phyloP scores from a whole-genome alignment of 2,113 vertebrate species.

The Grammomys surdaster region DNA sequence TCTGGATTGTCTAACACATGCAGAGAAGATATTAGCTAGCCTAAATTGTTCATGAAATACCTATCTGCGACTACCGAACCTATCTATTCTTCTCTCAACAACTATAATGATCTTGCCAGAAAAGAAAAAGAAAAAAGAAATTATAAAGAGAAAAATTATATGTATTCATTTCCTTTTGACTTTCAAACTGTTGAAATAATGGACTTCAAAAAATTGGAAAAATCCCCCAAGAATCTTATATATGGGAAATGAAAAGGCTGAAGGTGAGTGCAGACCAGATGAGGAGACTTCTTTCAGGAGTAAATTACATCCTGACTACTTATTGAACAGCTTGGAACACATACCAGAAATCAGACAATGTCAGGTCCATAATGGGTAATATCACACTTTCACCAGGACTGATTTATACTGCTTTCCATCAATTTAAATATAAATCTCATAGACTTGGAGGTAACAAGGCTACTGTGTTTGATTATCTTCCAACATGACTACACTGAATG shows the following conservation, averaged over 20 bases:
- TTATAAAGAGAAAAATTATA: neutral
- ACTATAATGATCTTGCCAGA: neutral
- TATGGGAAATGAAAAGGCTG: neutral
- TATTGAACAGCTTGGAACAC: neutral
- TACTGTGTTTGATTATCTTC: neutral
- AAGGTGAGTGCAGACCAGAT: too few relatives aligned
- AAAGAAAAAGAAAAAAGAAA: neutral
- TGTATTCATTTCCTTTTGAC: neutral
- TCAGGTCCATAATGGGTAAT: neutral
- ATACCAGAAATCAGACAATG: neutral
- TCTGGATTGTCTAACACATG: neutral
- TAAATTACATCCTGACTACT: neutral
- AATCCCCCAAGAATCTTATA: neutral
- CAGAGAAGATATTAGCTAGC: constrained; percentile 18
- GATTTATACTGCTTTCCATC: neutral
- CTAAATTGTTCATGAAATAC: constrained; percentile 35
- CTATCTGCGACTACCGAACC: neutral
- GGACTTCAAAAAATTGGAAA: too few relatives aligned
- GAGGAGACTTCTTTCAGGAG: neutral
- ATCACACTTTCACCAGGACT: neutral
- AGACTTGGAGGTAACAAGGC: neutral
- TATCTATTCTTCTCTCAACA: neutral
- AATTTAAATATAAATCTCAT: neutral
- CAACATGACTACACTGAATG: neutral
- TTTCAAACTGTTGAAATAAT: neutral